A percentile compares a stretch with the other conserved stretches of the same genome.
Evolutionary conservation across 2,888 invertebrate genomes (phyloP).

Genomic region (Ormyrus labotus): DNA sequence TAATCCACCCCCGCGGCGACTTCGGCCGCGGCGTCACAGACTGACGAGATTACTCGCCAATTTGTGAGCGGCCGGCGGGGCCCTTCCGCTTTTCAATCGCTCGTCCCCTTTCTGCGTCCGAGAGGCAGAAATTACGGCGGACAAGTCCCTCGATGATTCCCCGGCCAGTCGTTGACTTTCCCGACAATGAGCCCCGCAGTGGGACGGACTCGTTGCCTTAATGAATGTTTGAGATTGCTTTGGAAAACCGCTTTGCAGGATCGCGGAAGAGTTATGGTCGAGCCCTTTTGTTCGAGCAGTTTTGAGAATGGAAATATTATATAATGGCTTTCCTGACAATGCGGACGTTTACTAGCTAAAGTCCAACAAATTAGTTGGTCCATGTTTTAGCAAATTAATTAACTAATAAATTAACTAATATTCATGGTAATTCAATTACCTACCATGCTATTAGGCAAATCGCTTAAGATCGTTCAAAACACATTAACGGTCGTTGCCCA

Average conservation of each 20-base stretch:
- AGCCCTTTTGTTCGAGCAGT: too few species aligned
- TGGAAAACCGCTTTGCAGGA: background rate
- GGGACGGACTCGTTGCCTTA: conserved; percentile 19
- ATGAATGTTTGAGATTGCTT: conserved; percentile 12
- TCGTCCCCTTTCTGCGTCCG: conserved; percentile 11
- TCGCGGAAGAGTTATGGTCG: conserved; percentile 10
- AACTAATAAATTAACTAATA: too few species aligned
- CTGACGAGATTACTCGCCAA: conserved; percentile 54
- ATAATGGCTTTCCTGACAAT: too few species aligned
- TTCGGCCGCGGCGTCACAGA: conserved; percentile 31
- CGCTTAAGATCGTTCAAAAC: too few species aligned
- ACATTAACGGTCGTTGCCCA: too few species aligned
- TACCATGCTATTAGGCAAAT: too few species aligned
- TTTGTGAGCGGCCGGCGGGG: conserved; percentile 43
- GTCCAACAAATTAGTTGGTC: too few species aligned
- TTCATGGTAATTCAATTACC: too few species aligned
- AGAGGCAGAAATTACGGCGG: conserved; percentile 44
- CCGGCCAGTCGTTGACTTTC: background rate
- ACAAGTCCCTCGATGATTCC: conserved; percentile 51
- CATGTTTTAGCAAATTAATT: too few species aligned
- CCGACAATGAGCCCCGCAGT: background rate
- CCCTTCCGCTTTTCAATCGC: conserved; percentile 31
- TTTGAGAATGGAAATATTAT: too few species aligned
- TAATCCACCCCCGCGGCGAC: background rate
- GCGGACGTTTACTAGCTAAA: too few species aligned